Evolutionary conservation across 2,888 invertebrate species (phyloP).

Genomic region (Azorinus chamasolen): DNA sequence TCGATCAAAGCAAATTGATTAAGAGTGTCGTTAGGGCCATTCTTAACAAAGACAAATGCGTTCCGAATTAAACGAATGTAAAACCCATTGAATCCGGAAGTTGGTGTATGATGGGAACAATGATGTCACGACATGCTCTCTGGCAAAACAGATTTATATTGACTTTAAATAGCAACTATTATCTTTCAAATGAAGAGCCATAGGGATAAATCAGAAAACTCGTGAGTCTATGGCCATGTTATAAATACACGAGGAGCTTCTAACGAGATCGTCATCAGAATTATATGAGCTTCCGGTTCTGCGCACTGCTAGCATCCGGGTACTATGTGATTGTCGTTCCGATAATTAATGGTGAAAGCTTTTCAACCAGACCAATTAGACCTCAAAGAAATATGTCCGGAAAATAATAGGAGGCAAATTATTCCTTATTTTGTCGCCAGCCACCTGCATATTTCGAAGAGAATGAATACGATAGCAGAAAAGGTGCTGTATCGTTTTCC

Average conservation of each 20-base stretch:
- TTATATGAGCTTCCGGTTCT: slow-evolving; percentile 50
- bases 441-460: no score
- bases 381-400: no score
- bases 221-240: slow-evolving; percentile 47
- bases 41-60: slow-evolving; percentile 53
- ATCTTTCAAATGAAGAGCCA: slow-evolving; percentile 40
- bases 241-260: slow-evolving; percentile 43
- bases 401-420: no score
- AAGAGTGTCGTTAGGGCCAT: slow-evolving; percentile 37
- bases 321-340: not conserved
- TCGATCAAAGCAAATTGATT: slow-evolving; percentile 32
- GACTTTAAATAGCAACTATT: slow-evolving; percentile 44
- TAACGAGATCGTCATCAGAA: slow-evolving; percentile 57
- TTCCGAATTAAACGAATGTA: slow-evolving; percentile 39
- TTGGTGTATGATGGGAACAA: slow-evolving; percentile 29
- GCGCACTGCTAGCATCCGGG: slow-evolving; percentile 42
- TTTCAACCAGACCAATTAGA: no score
- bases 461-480: no score
- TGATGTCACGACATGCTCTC: slow-evolving; percentile 42
- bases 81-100: slow-evolving; percentile 51
- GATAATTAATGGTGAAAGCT: no score
- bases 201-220: slow-evolving; percentile 26
- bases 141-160: slow-evolving; percentile 37
- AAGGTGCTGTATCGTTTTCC: no score
- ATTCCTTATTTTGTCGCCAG: no score